Base-by-base conservation (phyloP, 1,140 invertebrate genomes). In the Zophobas atratus region DNA sequence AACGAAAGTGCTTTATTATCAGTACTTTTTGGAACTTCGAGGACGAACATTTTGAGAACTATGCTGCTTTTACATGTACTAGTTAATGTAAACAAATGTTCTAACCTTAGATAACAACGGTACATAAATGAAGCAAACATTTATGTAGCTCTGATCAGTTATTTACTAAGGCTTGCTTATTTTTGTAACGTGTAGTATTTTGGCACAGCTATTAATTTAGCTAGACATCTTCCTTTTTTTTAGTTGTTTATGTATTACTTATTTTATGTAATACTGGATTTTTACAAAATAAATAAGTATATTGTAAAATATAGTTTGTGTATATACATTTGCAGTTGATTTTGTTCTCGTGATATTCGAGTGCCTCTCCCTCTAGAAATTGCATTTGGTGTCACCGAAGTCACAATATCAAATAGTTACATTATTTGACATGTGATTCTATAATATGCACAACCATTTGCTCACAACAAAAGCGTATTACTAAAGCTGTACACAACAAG, bases 371-470 rank as follows among this genome's bases (percentile, higher is more conserved):
- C 83, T 81, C 83, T 83, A 84, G 83, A 80, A 76, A 81, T 81
- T 70, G 82, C 82, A 81, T 79, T 76, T 79, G 76, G 77, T 84
- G 82, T 84, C 84, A 84, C 84, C 84, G 84, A 84, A 78, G 80
- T 80, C 81, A 80, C 77, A 82, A 79, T 80, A 80, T 43, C 77
- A 82, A 82, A 81, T 39, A 33, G 20, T 20, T 80, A 81, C 53
- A 33, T 75, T 78, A 80, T 82, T 82, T 81, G 79, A 81, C 80
- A 79, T 76, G 79, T 74, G 75, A 78, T 80, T 78, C 60, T 84
- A 84, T 84, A 84, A 84, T 84, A 84, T 85, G 83, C 84, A 85
- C 80, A 84, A 85, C 84, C 84, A 85, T 84, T 77, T 71, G 78
- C 77, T 80, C 76, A 80, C 79, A 76, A 80, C 41, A 41, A 82